Conservation (phyloP, 2,888 invertebrate species). For the Andrena bicolor region DNA sequence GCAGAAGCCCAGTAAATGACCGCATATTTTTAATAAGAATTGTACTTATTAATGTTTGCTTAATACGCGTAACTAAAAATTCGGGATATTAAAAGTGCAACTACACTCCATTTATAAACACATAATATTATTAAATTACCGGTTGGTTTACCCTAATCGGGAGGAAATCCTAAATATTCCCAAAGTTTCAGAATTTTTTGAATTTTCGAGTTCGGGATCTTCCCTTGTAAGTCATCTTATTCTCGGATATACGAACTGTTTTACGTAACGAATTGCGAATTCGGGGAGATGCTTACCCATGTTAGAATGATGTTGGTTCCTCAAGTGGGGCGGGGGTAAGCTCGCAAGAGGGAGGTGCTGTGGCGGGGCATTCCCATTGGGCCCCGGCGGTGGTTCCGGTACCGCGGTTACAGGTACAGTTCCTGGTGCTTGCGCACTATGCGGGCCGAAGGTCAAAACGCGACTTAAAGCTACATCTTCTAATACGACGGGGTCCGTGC, state of each 20-base stretch:
- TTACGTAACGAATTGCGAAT: too few species aligned
- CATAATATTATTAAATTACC: too few species aligned
- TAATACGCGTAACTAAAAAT: too few species aligned
- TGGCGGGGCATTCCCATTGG: slow-evolving; percentile 83
- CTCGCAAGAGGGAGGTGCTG: slow-evolving; percentile 83
- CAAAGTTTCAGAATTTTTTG: too few species aligned
- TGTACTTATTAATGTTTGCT: too few species aligned
- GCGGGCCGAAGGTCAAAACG: slow-evolving; percentile 86
- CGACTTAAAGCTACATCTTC: slow-evolving; percentile 91
- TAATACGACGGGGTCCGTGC: slow-evolving; percentile 97
- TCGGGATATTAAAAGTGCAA: too few species aligned
- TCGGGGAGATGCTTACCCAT: slow-evolving; percentile 78
- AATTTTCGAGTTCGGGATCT: too few species aligned
- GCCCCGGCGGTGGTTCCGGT: slow-evolving; percentile 80
- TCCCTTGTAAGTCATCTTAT: background rate
- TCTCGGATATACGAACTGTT: background rate
- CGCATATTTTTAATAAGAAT: too few species aligned
- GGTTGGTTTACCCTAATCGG: too few species aligned
- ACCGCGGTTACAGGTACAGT: slow-evolving; percentile 79
- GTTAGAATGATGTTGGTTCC: slow-evolving; percentile 84
- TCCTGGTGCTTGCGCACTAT: slow-evolving; percentile 82
- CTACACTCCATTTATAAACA: too few species aligned
- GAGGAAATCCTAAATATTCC: too few species aligned
- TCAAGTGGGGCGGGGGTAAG: slow-evolving; percentile 83
- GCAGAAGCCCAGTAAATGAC: too few species aligned